Base-by-base conservation (phyloP, 2,113 vertebrate genomes). In the Pangasianodon hypophthalmus region DNA sequence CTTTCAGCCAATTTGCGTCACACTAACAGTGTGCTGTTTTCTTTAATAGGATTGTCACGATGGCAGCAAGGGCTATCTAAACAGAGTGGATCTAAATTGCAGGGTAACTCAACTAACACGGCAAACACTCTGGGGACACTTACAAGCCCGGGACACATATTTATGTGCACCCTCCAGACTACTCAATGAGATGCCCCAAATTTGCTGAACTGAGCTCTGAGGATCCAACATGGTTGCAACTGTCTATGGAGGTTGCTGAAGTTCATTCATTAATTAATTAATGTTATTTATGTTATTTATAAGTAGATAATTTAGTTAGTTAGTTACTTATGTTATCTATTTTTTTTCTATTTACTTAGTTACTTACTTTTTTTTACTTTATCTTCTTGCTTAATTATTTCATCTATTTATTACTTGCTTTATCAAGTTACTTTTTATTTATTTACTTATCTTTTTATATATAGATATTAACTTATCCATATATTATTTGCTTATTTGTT, bases 31-130 rank as follows among this genome's bases (percentile, higher is more conserved):
- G 91, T 91, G 92, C 91, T 92, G 91, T 95, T 94, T 94, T 93
- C 92, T 93, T 87, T 94, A 95, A 96, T 95, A 91, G 94, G 94
- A 95, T 95, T 95, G 94, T 95, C 94, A 94, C 92, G 79, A 85
- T 84, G 93, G 92, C 92, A 73, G 93, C 90, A 90, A 85, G 91
- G 89, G 91, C 93, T 91, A 94, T 94, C 92, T 88, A 93, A 94
- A 95, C 91, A 91, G 92, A 90, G 84, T 81, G 90, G 91, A 90
- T 91, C 87, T 90, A 93, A 94, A 94, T 91, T 94, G 92, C 92
- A 94, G 92, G 95, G 95, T 94, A 93, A 91, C 93, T 92, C 92
- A 84, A 85, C 89, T 85, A 90, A 92, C 54, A 87, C 71, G 21
- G 73, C 32, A 84, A 91, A 89, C 37, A 88, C 89, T 86, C 89